Evolutionary conservation across 2,888 invertebrate species (phyloP).

Genomic region (Cepaea hortensis): DNA sequence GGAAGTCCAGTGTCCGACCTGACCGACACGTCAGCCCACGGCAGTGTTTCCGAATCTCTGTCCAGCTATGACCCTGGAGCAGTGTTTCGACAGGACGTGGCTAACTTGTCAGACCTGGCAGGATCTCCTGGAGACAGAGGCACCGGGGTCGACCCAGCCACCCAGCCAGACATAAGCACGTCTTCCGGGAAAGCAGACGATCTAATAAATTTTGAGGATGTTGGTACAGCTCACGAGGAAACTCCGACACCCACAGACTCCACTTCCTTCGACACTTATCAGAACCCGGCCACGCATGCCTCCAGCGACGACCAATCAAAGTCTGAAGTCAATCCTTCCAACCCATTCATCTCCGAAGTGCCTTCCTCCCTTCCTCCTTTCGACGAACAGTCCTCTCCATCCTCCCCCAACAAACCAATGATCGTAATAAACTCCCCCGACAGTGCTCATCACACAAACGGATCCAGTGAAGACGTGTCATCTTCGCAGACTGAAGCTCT

Average conservation of each 20-base stretch:
- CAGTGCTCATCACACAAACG: slow-evolving; percentile 42
- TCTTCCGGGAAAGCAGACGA: neutral
- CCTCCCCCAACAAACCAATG: slow-evolving; percentile 34
- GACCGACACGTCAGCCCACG: slow-evolving; percentile 36
- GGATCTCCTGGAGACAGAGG: neutral
- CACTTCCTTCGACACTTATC: slow-evolving; percentile 17
- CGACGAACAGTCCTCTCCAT: neutral
- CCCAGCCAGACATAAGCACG: neutral
- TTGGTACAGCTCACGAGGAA: neutral
- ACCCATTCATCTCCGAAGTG: slow-evolving; percentile 29
- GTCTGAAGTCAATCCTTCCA: slow-evolving; percentile 8
- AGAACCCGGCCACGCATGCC: neutral
- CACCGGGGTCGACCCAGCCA: neutral
- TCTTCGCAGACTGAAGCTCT: slow-evolving; percentile 33
- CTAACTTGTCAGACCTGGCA: neutral
- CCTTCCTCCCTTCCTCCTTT: slow-evolving; percentile 20
- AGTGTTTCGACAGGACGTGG: slow-evolving; percentile 43
- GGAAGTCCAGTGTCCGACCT: slow-evolving; percentile 37
- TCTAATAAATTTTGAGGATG: slow-evolving; percentile 17
- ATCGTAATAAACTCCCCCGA: slow-evolving; percentile 46
- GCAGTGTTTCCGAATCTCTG: slow-evolving; percentile 42
- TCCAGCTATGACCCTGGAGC: slow-evolving; percentile 46
- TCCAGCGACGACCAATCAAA: neutral
- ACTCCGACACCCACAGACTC: slow-evolving; percentile 35
- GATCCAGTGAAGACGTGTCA: slow-evolving; percentile 26